Evolutionary conservation across 2,113 vertebrate species (phyloP).

Genomic region (Oryctolagus cuniculus): mOryCun1.1 NC_091441.1:56992001-56992500

Average conservation of each 20-base stretch:
- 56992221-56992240: constrained; percentile 8
- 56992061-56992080: not conserved
- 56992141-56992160: not conserved
- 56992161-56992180: not conserved
- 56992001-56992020: constrained; percentile 27
- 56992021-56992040: not conserved
- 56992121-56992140: constrained; percentile 17
- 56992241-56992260: not conserved
- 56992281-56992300: not conserved
- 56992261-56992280: constrained; percentile 43
- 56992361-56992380: constrained; percentile 12
- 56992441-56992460: not conserved
- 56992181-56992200: not conserved
- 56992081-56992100: not conserved
- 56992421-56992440: not conserved
- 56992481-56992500: not conserved
- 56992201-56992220: not conserved
- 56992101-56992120: not conserved
- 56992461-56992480: not conserved
- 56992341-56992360: constrained; percentile 39
- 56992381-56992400: constrained; percentile 4
- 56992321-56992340: constrained; percentile 54
- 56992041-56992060: not conserved
- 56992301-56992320: not conserved
- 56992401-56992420: not conserved